Evolutionary conservation across 2,888 invertebrate species (phyloP).

Genomic region (Tachystola acroxantha): DNA sequence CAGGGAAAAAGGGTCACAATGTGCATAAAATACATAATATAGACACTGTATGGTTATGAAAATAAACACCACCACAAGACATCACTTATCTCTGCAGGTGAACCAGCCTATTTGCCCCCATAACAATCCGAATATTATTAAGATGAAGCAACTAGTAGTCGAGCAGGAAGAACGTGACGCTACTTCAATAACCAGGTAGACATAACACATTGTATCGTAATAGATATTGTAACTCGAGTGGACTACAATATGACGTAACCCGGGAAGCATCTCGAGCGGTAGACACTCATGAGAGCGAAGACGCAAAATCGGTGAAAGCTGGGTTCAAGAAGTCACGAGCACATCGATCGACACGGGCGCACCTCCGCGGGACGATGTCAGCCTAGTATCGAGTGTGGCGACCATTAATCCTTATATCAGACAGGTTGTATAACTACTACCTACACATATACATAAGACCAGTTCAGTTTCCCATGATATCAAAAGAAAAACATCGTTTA

Average conservation of each 20-base stretch:
- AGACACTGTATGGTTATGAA: too few relatives aligned
- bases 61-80: too few relatives aligned
- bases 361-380: slow-evolving; percentile 6
- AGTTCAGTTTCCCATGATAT: neutral
- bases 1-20: too few relatives aligned
- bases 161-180: neutral
- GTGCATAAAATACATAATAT: too few relatives aligned
- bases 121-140: too few relatives aligned
- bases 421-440: slow-evolving; percentile 13
- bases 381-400: slow-evolving; percentile 9
- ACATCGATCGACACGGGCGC: slow-evolving; percentile 6
- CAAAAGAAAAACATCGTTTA: too few relatives aligned
- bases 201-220: neutral
- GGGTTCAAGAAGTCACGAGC: slow-evolving; percentile 62
- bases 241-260: slow-evolving; percentile 21
- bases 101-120: too few relatives aligned
- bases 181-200: neutral
- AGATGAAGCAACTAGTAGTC: neutral
- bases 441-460: slow-evolving; percentile 12
- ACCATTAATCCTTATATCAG: slow-evolving; percentile 19
- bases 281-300: slow-evolving; percentile 25
- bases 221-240: slow-evolving; percentile 6
- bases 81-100: too few relatives aligned
- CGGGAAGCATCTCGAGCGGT: slow-evolving; percentile 20
- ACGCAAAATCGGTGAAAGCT: slow-evolving; percentile 53